phyloP scores from a whole-genome alignment of 30 jellyfish, hydroid and myxozoan genomes.

The Turritopsis rubra region DNA sequence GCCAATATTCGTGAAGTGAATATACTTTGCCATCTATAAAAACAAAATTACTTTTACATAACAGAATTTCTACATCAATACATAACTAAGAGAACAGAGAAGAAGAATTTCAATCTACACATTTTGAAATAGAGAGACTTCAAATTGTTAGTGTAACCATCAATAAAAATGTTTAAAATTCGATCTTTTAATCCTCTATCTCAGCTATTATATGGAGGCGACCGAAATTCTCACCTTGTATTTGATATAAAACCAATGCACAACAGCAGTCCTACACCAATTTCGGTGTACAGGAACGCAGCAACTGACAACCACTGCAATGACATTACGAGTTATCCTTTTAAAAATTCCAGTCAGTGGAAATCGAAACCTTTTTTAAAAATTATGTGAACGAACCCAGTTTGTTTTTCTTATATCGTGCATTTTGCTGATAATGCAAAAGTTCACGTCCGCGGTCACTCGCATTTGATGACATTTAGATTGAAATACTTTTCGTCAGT shows the following conservation, averaged over 20 bases:
- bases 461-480: not conserved
- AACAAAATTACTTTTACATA: too few species aligned
- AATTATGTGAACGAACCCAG: not conserved
- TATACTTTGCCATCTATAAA: constrained; percentile 75
- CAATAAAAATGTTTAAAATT: too few species aligned
- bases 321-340: too few species aligned
- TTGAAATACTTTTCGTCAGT: not conserved
- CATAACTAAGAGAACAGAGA: too few species aligned
- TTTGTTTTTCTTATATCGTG: not conserved
- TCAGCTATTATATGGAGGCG: too few species aligned
- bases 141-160: too few species aligned
- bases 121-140: too few species aligned
- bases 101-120: too few species aligned
- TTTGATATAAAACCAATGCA: constrained; percentile 85
- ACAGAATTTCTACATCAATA: too few species aligned
- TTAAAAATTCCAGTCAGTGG: too few species aligned
- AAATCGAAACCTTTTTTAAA: not conserved
- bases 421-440: not conserved
- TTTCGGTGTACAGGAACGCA: constrained; percentile 80
- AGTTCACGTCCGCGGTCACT: not conserved
- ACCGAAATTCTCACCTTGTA: constrained; percentile 47
- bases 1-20: constrained; percentile 80
- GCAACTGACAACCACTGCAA: constrained; percentile 99
- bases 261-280: constrained; percentile 61
- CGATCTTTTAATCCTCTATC: too few species aligned